A percentile compares a stretch with the other conserved stretches of the same genome.
Evolutionary conservation across 2,888 invertebrate genomes (phyloP).

Genomic region (Lasioglossum leucozonium): DNA sequence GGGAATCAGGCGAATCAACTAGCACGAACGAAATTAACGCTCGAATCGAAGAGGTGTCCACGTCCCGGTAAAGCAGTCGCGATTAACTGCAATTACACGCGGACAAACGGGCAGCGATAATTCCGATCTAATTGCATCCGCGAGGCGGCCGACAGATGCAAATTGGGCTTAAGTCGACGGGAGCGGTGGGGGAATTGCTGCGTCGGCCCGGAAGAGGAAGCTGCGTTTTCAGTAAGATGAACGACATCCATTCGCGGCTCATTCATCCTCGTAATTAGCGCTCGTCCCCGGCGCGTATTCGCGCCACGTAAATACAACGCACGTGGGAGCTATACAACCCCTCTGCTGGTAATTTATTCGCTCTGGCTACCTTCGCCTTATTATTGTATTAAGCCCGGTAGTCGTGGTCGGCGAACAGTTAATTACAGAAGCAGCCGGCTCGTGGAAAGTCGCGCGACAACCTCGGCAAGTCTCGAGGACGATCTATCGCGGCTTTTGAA

Average conservation of each 20-base stretch:
- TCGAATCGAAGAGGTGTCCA: not conserved
- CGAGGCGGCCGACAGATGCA: constrained; percentile 65
- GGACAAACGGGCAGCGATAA: constrained; percentile 61
- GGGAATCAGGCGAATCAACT: not conserved
- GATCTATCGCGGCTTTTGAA: not conserved
- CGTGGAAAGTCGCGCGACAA: constrained; percentile 34
- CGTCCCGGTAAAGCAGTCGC: constrained; percentile 37
- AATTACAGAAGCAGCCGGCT: constrained; percentile 63
- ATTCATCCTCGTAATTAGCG: constrained; percentile 79
- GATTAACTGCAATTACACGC: constrained; percentile 61
- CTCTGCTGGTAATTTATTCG: constrained; percentile 75
- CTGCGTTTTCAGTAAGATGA: constrained; percentile 72
- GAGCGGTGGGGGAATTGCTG: not conserved
- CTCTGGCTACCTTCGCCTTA: constrained; percentile 75
- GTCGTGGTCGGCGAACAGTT: constrained; percentile 66
- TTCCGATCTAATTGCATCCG: constrained; percentile 63
- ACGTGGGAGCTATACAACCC: constrained; percentile 74
- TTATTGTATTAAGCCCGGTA: constrained; percentile 76
- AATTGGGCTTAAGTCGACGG: constrained; percentile 66
- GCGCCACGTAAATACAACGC: constrained; percentile 77
- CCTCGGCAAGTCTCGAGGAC: not conserved
- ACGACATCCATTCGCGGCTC: constrained; percentile 76
- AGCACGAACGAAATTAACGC: not conserved
- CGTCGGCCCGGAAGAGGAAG: constrained; percentile 64
- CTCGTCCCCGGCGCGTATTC: constrained; percentile 68